Base-by-base conservation (phyloP, 2,113 vertebrate species). In the Ictidomys tridecemlineatus region DNA sequence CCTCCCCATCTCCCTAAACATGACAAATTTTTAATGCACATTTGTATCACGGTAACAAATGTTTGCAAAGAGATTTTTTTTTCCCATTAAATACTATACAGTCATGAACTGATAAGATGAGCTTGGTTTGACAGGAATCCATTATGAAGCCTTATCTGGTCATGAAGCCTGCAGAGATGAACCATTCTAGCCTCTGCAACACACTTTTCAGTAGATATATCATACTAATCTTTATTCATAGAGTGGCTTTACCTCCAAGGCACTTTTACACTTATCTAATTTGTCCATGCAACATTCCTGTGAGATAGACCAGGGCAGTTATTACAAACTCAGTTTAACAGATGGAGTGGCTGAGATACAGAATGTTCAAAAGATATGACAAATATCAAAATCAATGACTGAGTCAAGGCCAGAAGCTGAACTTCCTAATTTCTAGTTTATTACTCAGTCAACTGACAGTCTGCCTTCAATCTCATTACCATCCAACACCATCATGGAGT, bases 251-350 rank as follows among this genome's bases (percentile, higher is more conserved):
- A 63, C 97, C 97, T 94, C 89, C 84, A n/a, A 96, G 95, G 94
- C 87, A 91, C 93, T 94, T 85, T 95, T 88, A 82, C 32, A 87
- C n/a, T 96, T 88, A 97, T 92, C 89, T 89, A 92, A 98, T 97
- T 96, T 97, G 79, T 87, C 87, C 78, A 63, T 32, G 53, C 88
- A 77, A 74, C 85, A 97, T 77, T 95, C 88, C 84, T 94, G 89
- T 96, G 96, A 97, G 96, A 97, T 0, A 94, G 89, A 95, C 74
- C 97, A 97, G 94, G 94, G 30, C 72, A 84, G 95, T 89, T 92
- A 93, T 70, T 95, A 93, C 0, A 7, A 85, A 88, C 74, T 91
- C 72, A 58, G 72, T 61, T 92, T 93, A 80, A 87, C 53, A 95
- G 88, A 95, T 63, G 42, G 76, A 95, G 56, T 76, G 77, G 91